phyloP scores from a whole-genome alignment of 2,797 vertebrate species.

The Buceros bicornis region DNA sequence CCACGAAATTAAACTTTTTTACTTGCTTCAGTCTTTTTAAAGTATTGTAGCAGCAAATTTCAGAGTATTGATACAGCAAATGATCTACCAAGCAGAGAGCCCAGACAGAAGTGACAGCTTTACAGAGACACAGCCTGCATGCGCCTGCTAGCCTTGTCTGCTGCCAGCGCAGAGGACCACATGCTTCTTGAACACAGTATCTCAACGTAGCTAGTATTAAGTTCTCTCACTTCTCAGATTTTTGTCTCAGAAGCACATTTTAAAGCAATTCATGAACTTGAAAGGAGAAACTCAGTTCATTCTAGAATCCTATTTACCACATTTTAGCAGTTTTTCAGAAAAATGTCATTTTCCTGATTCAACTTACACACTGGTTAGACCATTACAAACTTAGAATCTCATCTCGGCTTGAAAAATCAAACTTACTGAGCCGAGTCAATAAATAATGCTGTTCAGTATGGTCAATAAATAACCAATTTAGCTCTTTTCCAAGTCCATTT shows the following conservation, averaged over 20 bases:
- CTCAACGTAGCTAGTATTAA: neutral
- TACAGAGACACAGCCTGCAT: neutral
- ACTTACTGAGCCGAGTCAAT: conserved; percentile 8
- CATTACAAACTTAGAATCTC: neutral
- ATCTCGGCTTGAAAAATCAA: conserved; percentile 5
- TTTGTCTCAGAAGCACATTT: neutral
- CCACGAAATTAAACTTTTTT: conserved; percentile 48
- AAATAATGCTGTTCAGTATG: conserved; percentile 25
- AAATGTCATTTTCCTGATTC: neutral
- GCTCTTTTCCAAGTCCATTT: conserved; percentile 43
- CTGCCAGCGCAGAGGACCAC: neutral
- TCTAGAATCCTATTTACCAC: neutral
- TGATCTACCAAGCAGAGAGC: neutral
- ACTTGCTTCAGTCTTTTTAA: neutral
- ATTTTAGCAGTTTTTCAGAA: neutral
- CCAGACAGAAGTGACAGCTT: neutral
- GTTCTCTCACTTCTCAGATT: neutral
- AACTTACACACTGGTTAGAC: neutral
- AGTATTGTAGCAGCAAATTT: neutral
- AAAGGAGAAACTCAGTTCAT: neutral
- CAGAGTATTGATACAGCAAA: neutral
- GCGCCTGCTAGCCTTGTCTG: neutral
- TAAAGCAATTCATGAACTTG: conserved; percentile 6
- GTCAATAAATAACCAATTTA: conserved; percentile 58
- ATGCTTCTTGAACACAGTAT: neutral